These are phyloP conservation scores for Drosophila pandora DNA, from an alignment of 1,140 invertebrate genomes.

Conservation along the genomic window DNA sequence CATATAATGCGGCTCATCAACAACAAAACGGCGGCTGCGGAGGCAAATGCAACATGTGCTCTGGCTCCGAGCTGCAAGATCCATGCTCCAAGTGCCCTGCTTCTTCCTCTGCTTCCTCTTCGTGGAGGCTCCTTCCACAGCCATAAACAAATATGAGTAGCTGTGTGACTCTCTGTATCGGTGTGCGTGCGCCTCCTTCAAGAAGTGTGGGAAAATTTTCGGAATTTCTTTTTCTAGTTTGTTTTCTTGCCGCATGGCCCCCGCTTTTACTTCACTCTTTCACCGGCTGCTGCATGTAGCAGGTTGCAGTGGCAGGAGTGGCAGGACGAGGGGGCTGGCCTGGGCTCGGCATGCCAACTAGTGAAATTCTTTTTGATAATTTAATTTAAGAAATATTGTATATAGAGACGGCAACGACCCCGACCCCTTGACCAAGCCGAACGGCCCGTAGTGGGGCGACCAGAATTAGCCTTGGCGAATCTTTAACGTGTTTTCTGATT, in stretches of 20 bases:
- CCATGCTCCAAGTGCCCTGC: conserved; percentile 30
- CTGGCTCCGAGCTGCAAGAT: conserved; percentile 13
- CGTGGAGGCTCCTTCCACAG: conserved; percentile 48
- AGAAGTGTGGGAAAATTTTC: conserved; percentile 81
- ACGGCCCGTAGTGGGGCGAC: conserved; percentile 9
- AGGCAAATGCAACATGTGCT: conserved; percentile 80
- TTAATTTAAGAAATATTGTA: conserved; percentile 80
- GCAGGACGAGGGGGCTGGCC: conserved; percentile 17
- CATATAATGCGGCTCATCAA: conserved; percentile 80
- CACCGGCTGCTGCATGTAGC: conserved; percentile 17
- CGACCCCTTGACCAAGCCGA: conserved; percentile 67
- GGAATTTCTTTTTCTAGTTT: conserved; percentile 73
- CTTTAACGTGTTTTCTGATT: conserved; percentile 12
- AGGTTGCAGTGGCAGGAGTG: conserved; percentile 27
- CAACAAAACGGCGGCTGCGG: conserved; percentile 50
- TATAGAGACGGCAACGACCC: conserved; percentile 59
- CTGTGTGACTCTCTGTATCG: conserved; percentile 41
- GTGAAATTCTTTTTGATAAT: conserved; percentile 81
- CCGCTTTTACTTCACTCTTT: neutral
- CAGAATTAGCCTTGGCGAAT: conserved; percentile 57
- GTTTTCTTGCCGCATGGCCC: conserved; percentile 20
- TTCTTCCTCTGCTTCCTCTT: conserved; percentile 6
- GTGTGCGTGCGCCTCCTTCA: conserved; percentile 43
- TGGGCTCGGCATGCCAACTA: conserved; percentile 73
- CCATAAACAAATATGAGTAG: conserved; percentile 81